A percentile compares a stretch with the other conserved stretches of the same genome.
Conservation (phyloP, 2,888 invertebrate species). For the Megamerina dolium region DNA sequence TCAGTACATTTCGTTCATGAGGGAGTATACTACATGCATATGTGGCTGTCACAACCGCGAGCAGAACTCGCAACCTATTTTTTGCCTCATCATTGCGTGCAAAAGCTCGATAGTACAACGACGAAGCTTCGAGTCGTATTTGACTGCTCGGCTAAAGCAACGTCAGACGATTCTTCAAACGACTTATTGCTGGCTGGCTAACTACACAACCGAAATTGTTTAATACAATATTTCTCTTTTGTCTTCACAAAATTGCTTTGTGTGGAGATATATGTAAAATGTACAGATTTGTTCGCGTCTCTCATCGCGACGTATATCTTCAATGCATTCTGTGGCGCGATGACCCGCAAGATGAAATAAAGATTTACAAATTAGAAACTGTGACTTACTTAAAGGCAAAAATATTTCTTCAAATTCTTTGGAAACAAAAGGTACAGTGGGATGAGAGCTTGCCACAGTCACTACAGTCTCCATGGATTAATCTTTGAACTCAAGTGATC, state of each 20-base stretch:
- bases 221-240: conserved; percentile 13
- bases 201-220: conserved; percentile 16
- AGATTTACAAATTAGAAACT: conserved; percentile 9
- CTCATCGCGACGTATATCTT: conserved; percentile 15
- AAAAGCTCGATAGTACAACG: too few species aligned
- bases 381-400: conserved; percentile 11
- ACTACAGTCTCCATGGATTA: conserved; percentile 8
- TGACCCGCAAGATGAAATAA: conserved; percentile 7
- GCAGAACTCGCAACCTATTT: too few species aligned
- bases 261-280: conserved; percentile 17
- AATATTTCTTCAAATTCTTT: conserved; percentile 14
- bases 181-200: conserved; percentile 6
- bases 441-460: conserved; percentile 12
- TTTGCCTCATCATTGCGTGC: too few species aligned
- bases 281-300: conserved; percentile 17
- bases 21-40: too few species aligned
- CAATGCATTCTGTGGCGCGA: conserved; percentile 18
- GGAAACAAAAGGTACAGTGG: conserved; percentile 13
- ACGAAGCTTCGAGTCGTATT: too few species aligned
- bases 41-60: too few species aligned
- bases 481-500: not conserved
- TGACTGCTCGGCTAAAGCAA: conserved; percentile 7
- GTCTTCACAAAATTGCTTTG: too few species aligned
- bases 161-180: conserved; percentile 7
- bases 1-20: too few species aligned